A percentile compares a stretch with the other conserved stretches of the same genome.
phyloP scores from a whole-genome alignment of 1,140 invertebrate genomes.

The Drosophila tristis region DNA sequence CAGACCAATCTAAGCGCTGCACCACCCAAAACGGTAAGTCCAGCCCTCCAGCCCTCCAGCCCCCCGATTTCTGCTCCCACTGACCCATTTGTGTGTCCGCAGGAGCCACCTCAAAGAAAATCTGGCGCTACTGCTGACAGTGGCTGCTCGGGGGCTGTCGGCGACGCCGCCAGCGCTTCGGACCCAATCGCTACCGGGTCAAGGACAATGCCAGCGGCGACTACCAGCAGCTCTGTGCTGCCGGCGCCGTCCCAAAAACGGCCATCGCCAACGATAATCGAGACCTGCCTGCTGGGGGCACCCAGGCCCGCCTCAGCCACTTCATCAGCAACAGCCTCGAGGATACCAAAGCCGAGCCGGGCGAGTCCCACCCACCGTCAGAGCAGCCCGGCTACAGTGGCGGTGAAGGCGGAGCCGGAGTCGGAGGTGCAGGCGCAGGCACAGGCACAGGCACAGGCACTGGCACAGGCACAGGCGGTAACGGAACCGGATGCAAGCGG shows the following conservation, averaged over 20 bases:
- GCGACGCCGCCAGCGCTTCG: conserved; percentile 68
- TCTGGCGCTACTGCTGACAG: conserved; percentile 84
- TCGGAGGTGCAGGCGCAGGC: too few species aligned
- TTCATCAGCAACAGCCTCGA: conserved; percentile 83
- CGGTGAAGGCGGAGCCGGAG: too few species aligned
- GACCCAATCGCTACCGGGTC: conserved; percentile 71
- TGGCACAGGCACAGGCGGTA: too few species aligned
- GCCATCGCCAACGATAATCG: conserved; percentile 83
- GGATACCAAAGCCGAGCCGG: conserved; percentile 84
- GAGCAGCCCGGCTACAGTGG: conserved; percentile 62
- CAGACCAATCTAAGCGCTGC: conserved; percentile 75
- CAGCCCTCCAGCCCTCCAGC: too few species aligned
- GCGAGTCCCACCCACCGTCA: conserved; percentile 23
- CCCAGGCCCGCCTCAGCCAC: conserved; percentile 70
- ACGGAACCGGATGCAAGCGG: conserved; percentile 1
- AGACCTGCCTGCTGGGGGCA: conserved; percentile 80
- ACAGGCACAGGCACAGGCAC: too few species aligned
- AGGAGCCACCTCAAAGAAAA: conserved; percentile 73
- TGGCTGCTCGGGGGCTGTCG: conserved; percentile 80
- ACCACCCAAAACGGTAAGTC: conserved; percentile 55
- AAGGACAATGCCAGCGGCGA: conserved; percentile 66
- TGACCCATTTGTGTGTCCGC: not conserved
- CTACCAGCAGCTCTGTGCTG: conserved; percentile 72
- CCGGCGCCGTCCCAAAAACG: conserved; percentile 53
- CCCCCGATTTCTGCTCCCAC: not conserved